Conservation (phyloP, 2,797 vertebrate species). For the Phyllotis vaccarum region DNA sequence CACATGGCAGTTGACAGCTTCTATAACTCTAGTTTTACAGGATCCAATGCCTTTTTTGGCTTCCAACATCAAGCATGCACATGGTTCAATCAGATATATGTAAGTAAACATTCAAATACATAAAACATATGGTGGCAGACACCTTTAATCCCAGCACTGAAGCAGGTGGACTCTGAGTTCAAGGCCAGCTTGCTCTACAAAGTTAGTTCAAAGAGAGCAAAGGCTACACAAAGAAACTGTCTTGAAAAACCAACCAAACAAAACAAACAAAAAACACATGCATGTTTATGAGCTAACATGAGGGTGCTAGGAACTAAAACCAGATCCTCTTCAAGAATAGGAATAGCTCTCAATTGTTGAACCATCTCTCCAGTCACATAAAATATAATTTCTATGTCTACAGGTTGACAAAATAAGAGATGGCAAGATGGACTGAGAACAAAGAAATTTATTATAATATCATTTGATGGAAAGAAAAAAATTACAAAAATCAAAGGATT, state of each 20-base stretch:
- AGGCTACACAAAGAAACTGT: not conserved
- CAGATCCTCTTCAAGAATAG: not conserved
- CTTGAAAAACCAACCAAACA: not conserved
- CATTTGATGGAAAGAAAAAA: constrained; percentile 62
- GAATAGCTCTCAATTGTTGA: not conserved
- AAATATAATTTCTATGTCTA: not conserved
- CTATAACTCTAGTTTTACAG: not conserved
- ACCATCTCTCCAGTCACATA: not conserved
- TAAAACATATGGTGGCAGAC: not conserved
- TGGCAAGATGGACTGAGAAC: not conserved
- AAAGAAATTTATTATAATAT: constrained; percentile 58
- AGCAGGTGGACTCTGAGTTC: not conserved
- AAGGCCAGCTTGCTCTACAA: not conserved
- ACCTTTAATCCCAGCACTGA: not conserved
- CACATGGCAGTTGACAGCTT: not conserved
- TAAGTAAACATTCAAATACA: not conserved
- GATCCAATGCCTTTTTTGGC: not conserved
- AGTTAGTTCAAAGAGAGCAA: not conserved
- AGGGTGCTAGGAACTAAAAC: not conserved
- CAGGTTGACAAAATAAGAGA: not conserved
- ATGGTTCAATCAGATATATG: not conserved
- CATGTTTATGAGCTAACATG: not conserved
- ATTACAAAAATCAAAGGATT: constrained; percentile 46
- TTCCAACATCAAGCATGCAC: not conserved
- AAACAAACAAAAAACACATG: not conserved